A percentile compares a stretch with the other conserved stretches of the same genome.
These are phyloP conservation scores for Hypena proboscidalis DNA, from an alignment of 2,888 invertebrate genomes.

Conservation along the genomic window DNA sequence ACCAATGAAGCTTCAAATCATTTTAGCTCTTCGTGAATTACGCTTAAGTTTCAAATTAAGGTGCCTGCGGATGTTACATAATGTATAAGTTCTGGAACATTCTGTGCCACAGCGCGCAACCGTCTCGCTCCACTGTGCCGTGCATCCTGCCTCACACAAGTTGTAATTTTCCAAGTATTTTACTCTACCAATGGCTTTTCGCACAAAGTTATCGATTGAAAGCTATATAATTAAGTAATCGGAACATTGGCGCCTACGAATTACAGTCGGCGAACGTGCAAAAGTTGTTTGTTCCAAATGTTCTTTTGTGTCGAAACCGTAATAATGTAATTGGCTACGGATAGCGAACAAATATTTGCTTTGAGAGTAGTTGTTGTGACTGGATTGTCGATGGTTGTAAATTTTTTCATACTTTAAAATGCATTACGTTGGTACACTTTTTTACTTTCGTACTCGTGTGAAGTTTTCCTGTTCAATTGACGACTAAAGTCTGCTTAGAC, in stretches of 20 bases:
- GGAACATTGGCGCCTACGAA: conserved; percentile 1
- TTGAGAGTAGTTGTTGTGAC: conserved; percentile 47
- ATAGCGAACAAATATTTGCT: conserved; percentile 47
- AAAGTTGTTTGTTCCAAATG: conserved; percentile 13
- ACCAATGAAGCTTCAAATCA: conserved; percentile 6
- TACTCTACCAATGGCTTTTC: conserved; percentile 49
- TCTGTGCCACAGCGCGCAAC: conserved; percentile 75
- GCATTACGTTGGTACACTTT: conserved; percentile 33
- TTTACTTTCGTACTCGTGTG: conserved; percentile 32
- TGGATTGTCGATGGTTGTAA: conserved; percentile 35
- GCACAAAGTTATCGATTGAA: conserved; percentile 26
- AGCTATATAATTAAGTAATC: conserved; percentile 16
- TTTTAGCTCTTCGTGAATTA: conserved; percentile 20
- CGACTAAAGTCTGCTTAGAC: conserved; percentile 48
- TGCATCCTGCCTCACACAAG: conserved; percentile 77
- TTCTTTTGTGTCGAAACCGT: conserved; percentile 41
- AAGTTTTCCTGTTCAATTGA: conserved; percentile 50
- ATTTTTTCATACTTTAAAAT: conserved; percentile 39
- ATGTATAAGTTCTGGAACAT: conserved; percentile 53
- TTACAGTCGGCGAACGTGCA: conserved; percentile 6
- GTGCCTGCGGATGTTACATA: conserved; percentile 24
- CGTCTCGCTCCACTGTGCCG: conserved; percentile 82
- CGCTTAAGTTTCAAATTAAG: conserved; percentile 31
- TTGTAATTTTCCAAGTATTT: conserved; percentile 70
- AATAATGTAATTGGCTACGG: conserved; percentile 48